Evolutionary conservation across 2,888 invertebrate species (phyloP).

Genomic region (Eristalinus aeneus): DNA sequence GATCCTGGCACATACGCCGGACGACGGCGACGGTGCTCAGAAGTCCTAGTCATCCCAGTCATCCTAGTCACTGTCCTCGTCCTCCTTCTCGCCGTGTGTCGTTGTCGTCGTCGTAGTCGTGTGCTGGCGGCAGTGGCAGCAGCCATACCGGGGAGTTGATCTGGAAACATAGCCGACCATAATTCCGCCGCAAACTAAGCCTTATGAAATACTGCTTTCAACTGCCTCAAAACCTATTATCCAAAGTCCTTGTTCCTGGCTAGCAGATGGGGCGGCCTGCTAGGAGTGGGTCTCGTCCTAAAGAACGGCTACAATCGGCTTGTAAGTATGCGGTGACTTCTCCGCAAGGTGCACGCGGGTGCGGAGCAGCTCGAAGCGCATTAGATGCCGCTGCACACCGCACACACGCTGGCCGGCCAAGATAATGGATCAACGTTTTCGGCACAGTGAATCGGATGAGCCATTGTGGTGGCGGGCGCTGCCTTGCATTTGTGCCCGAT

Average conservation of each 20-base stretch:
- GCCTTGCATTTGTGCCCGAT: slow-evolving; percentile 1
- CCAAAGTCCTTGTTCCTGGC: slow-evolving; percentile 12
- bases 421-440: slow-evolving; percentile 33
- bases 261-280: not conserved
- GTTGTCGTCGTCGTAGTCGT: not conserved
- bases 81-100: slow-evolving; percentile 6
- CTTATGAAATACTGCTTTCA: slow-evolving; percentile 60
- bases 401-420: slow-evolving; percentile 1
- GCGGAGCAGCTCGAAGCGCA: slow-evolving; percentile 4
- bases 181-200: slow-evolving; percentile 62
- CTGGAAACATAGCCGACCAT: slow-evolving; percentile 51
- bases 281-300: not conserved
- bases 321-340: not conserved
- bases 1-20: not conserved
- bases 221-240: slow-evolving; percentile 57
- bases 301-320: slow-evolving; percentile 1
- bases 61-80: not conserved
- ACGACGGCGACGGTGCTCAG: not conserved
- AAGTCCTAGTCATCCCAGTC: not conserved
- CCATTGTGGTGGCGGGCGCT: slow-evolving; percentile 1
- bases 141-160: slow-evolving; percentile 28
- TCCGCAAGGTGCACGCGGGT: not conserved
- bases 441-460: slow-evolving; percentile 10
- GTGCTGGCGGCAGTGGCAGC: slow-evolving; percentile 2
- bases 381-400: slow-evolving; percentile 26